Base-by-base conservation (phyloP, 2,888 invertebrate genomes). In the Dryobotodes eremita region DNA sequence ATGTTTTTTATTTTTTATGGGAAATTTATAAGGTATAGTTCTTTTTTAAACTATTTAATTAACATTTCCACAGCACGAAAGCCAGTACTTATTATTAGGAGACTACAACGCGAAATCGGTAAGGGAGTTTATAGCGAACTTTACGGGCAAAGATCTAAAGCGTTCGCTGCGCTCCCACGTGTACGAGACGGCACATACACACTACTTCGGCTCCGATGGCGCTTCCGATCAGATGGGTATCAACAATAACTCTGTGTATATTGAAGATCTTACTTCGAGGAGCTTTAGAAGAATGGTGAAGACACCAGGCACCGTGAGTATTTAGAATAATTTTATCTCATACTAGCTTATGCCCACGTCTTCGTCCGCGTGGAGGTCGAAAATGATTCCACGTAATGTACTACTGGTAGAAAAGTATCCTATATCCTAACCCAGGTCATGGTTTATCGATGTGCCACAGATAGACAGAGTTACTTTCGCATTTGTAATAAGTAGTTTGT, bases 251-350 rank as follows among this genome's bases (percentile, higher is more conserved):
- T 92, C 91, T 73, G 91, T 98, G 13, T 97, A 97, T 88, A 95
- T 98, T 20, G 92, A 95, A 20, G 98, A 98, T 91, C 96, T 98
- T 71, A 97, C 97, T 50, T 97, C 98, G 0, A 94, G 96, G 31
- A 98, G 97, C 72, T 98, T 98, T 94, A 95, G 97, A 72, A 92
- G 96, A 69, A 95, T 97, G 69, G 97, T 98, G 71, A 97, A 97
- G 90, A 97, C 97, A 88, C 95, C 97, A 15, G 97, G 97, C 61
- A 97, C 97, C 97, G 98, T 98, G 91, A 94, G 75, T 64, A 36
- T 31, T 13, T 64, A 36, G 0, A 62, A 36, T 23, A 13, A 5
- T 59, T 36, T 57, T 31, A 23, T 50, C 4, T 31, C 55, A 15
- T 69, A 31, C 13, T 53, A 68, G 8, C 26, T 68, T 68, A 20